phyloP scores from a whole-genome alignment of 2,888 invertebrate genomes.

The Nematopogon swammerdamellus region DNA sequence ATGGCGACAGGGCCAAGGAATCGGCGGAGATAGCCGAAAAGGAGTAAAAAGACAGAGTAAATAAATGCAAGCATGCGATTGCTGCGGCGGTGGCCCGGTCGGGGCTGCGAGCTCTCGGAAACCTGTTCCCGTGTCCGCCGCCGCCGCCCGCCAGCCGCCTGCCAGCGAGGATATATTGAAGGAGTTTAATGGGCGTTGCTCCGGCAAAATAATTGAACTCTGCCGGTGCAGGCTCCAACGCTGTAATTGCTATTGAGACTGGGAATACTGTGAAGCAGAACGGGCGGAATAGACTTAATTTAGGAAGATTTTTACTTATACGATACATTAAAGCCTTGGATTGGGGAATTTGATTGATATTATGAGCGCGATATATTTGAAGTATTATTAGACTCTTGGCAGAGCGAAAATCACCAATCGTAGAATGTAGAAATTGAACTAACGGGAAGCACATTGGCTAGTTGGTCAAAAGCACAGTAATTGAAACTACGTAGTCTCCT shows the following conservation, averaged over 20 bases:
- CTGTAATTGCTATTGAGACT: neutral
- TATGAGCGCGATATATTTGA: too few species aligned
- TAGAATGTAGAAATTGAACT: neutral
- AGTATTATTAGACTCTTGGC: too few species aligned
- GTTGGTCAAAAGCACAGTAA: neutral
- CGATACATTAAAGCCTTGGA: too few species aligned
- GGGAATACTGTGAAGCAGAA: neutral
- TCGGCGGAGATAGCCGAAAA: conserved; percentile 40
- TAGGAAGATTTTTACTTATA: too few species aligned
- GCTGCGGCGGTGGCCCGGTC: conserved; percentile 16
- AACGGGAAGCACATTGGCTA: neutral
- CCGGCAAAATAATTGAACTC: neutral
- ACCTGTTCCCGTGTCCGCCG: conserved; percentile 32
- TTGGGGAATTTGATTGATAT: too few species aligned
- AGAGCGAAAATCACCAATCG: too few species aligned
- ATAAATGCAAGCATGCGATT: conserved; percentile 42
- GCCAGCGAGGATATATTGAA: neutral
- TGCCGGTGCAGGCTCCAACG: neutral
- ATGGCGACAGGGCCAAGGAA: conserved; percentile 20
- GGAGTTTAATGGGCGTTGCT: neutral
- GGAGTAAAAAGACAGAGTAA: conserved; percentile 51
- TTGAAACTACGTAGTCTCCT: neutral
- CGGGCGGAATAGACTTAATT: neutral
- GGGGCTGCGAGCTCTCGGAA: conserved; percentile 8
- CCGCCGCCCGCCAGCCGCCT: conserved; percentile 15